Conservation (phyloP, 2,113 vertebrate genomes). For the Dromas ardeola region DNA sequence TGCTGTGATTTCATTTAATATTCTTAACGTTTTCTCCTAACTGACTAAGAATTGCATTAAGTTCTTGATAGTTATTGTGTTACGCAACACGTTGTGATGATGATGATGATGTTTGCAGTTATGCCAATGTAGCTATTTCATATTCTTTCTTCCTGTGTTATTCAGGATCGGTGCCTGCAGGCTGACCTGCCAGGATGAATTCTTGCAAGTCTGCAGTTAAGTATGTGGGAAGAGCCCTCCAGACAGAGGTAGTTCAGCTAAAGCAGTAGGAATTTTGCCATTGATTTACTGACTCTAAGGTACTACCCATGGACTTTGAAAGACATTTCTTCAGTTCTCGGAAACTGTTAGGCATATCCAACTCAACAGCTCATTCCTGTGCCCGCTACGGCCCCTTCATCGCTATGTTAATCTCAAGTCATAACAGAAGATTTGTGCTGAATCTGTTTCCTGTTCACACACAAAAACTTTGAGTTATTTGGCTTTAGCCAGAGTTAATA, state of each 20-base stretch:
- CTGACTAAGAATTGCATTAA: background rate
- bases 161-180: background rate
- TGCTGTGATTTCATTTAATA: background rate
- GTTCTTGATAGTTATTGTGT: background rate
- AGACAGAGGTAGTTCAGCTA: background rate
- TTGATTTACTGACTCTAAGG: background rate
- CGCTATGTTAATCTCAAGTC: background rate
- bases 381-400: background rate
- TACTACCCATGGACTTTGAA: background rate
- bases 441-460: background rate
- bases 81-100: background rate
- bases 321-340: background rate
- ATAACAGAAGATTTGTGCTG: background rate
- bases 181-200: background rate
- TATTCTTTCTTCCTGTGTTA: background rate
- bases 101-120: background rate
- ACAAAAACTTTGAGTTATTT: background rate
- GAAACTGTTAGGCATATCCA: background rate
- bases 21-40: background rate
- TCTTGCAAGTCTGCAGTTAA: background rate
- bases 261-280: background rate
- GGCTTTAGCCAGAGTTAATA: background rate
- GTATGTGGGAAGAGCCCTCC: background rate
- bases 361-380: background rate
- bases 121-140: background rate